Evolutionary conservation across 2,888 invertebrate genomes (phyloP), one percentile per base, ranked within the genome.

Genomic region (Altica lythri): DNA sequence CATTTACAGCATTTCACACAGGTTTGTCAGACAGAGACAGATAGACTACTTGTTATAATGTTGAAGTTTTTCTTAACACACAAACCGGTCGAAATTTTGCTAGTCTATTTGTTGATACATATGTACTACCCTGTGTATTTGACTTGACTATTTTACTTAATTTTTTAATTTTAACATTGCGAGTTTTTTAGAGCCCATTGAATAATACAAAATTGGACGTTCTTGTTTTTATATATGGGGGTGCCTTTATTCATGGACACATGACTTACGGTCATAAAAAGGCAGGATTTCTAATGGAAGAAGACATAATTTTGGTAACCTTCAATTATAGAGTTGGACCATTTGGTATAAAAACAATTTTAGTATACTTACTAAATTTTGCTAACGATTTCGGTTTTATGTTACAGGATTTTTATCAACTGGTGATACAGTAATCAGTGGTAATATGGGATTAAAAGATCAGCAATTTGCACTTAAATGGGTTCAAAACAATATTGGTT

Each of bases 301-400:
- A 64, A 34, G 40, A 51, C 4, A 49, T 70, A 2, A 42, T 68
- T 2, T 30, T 69, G 19, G 69, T 68, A 2, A 57, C 57, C 6
- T 55, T 66, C 12, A 68, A 67, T 32, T 68, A 68, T 32, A 49
- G 68, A 22, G 30, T 67, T 4, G 68, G 68, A 35, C 62, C 64
- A 29, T 68, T 66, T 50, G 68, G 67, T 66, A 55, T 53, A n/a
- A n/a, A 4, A 5, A 8, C 22, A 22, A 22, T 22, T 22, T 8
- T 8, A 22, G n/a, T 22, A 22, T 22, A 22, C 8, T 22, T 5
- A 5, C 8, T 22, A 22, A 8, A 22, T 8, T 22, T 8, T 22
- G 8, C 22, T 4, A 22, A 22, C 22, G 8, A 22, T 6, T 4
- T 29, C 2, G 5, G n/a, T 29, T 32, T 5, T 12, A 13, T 32